phyloP scores from a whole-genome alignment of 2,113 vertebrate species.

The Vulpes ferrilata region DNA sequence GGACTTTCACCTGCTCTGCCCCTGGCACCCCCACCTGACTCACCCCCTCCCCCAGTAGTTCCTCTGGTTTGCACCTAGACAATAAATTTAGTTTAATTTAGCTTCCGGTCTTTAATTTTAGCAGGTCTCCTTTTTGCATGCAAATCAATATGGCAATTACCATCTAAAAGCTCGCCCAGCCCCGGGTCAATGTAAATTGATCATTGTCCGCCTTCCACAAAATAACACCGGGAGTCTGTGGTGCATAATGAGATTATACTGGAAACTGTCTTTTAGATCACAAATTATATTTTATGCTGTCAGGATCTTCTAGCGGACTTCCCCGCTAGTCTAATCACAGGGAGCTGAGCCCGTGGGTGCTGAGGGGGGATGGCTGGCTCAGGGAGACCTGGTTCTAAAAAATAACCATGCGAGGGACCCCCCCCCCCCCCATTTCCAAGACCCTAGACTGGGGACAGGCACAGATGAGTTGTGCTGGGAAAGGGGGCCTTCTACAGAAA shows the following conservation, averaged over 20 bases:
- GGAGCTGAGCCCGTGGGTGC: conserved; percentile 64
- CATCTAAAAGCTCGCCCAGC: conserved; percentile 93
- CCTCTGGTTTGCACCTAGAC: conserved; percentile 89
- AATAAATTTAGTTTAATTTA: conserved; percentile 92
- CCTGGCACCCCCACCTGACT: conserved; percentile 53
- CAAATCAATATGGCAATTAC: conserved; percentile 95
- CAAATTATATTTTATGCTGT: conserved; percentile 92
- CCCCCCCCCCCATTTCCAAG: background rate
- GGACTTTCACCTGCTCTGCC: conserved; percentile 67
- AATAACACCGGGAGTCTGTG: conserved; percentile 93
- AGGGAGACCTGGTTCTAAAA: background rate
- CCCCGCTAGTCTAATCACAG: conserved; percentile 82
- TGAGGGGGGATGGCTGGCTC: conserved; percentile 4
- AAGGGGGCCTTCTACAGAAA: conserved; percentile 32
- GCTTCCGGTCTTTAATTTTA: conserved; percentile 93
- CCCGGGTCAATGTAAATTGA: conserved; percentile 94
- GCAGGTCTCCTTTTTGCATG: conserved; percentile 91
- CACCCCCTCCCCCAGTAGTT: conserved; percentile 81
- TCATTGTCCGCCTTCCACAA: conserved; percentile 93
- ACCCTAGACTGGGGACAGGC: background rate
- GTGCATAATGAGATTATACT: conserved; percentile 94
- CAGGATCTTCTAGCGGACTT: conserved; percentile 88
- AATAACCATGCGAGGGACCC: background rate
- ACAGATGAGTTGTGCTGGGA: background rate
- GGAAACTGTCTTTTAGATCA: conserved; percentile 92